Percentiles rank a stretch among this genome's conserved stretches.
Evolutionary conservation across 2,888 invertebrate genomes (phyloP).

Genomic region (Scaptomyza cyrtandrae): DNA sequence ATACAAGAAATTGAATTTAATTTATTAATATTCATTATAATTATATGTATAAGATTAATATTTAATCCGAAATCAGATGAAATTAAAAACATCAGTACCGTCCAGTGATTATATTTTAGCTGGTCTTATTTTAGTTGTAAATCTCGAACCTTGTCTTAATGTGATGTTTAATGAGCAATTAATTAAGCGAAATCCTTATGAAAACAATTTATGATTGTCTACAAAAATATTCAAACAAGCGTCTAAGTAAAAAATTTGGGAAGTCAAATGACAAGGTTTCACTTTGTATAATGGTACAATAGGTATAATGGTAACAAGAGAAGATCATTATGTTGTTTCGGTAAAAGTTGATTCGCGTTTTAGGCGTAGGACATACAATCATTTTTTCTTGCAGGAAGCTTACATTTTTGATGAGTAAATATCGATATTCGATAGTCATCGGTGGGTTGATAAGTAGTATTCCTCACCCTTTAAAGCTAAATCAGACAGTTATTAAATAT

Average conservation of each 20-base stretch:
- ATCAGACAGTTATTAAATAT: no score
- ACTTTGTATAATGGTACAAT: no score
- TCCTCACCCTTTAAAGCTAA: neutral
- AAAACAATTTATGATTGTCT: no score
- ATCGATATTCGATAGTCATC: neutral
- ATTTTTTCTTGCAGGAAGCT: neutral
- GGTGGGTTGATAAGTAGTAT: neutral
- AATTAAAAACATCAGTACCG: slow-evolving; percentile 10
- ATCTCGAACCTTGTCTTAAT: neutral
- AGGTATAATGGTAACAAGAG: no score
- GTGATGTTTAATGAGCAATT: no score
- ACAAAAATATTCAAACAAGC: no score
- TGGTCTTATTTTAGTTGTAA: neutral
- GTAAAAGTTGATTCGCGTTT: neutral
- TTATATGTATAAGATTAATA: slow-evolving; percentile 13
- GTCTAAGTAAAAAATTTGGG: neutral
- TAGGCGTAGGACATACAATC: neutral
- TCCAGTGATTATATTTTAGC: slow-evolving; percentile 5
- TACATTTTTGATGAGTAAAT: neutral
- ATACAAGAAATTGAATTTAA: slow-evolving; percentile 34
- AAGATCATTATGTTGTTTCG: neutral
- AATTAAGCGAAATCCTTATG: no score
- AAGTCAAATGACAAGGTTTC: neutral
- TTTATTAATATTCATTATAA: slow-evolving; percentile 35
- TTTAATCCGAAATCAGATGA: slow-evolving; percentile 13